Conservation (phyloP, 2,797 vertebrate species). For the Mareca penelope region DNA sequence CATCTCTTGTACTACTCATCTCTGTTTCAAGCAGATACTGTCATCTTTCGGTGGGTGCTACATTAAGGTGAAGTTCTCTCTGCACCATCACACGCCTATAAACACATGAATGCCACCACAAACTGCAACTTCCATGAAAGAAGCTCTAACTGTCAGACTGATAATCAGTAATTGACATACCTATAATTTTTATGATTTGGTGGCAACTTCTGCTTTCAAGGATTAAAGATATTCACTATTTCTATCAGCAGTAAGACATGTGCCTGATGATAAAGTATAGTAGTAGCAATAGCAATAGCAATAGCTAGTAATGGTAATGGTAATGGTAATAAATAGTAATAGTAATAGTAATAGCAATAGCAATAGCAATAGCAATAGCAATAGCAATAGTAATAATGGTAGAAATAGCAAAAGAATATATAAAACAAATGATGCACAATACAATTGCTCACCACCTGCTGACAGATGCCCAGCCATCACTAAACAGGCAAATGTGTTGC, state of each 20-base stretch:
- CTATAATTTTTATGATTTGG: background rate
- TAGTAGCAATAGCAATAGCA: too few species aligned
- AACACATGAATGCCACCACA: background rate
- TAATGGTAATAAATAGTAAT: too few species aligned
- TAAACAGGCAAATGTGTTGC: too few species aligned
- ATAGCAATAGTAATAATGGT: too few species aligned
- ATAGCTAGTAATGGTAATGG: too few species aligned
- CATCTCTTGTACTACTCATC: background rate
- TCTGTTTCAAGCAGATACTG: background rate
- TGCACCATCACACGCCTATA: background rate
- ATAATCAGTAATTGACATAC: background rate
- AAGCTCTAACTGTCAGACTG: background rate
- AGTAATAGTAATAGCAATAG: too few species aligned
- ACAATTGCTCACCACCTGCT: too few species aligned
- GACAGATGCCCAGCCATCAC: too few species aligned
- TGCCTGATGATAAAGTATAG: background rate
- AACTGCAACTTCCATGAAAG: background rate
- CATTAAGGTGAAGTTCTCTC: background rate
- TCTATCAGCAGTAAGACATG: background rate
- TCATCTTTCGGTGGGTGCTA: background rate
- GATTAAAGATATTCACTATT: background rate
- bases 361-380: too few species aligned
- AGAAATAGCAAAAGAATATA: too few species aligned
- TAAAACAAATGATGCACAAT: too few species aligned
- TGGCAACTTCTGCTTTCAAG: background rate